Conservation (phyloP, 2,888 invertebrate genomes). For the Hirtodrosophila cameraria region DNA sequence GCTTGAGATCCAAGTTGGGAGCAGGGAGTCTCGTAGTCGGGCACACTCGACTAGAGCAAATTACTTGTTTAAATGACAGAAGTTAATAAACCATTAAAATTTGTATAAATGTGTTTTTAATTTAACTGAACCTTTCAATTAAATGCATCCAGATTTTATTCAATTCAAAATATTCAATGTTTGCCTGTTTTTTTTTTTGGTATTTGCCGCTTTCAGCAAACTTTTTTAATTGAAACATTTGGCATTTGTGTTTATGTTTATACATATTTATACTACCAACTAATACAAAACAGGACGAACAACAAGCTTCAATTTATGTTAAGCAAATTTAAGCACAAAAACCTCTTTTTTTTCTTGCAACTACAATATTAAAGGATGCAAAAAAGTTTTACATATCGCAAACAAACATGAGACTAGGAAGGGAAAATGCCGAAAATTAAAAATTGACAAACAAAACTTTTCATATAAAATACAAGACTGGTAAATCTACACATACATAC, state of each 20-base stretch:
- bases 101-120: too few species aligned
- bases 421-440: slow-evolving; percentile 31
- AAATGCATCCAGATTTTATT: too few species aligned
- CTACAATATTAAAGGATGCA: slow-evolving; percentile 8
- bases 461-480: slow-evolving; percentile 40
- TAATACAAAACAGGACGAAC: background rate
- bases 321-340: slow-evolving; percentile 19
- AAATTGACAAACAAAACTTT: slow-evolving; percentile 61
- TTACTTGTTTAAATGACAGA: too few species aligned
- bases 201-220: background rate
- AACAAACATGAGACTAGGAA: slow-evolving; percentile 2
- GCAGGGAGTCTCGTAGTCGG: too few species aligned
- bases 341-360: background rate
- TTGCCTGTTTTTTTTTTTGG: too few species aligned
- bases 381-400: slow-evolving; percentile 11
- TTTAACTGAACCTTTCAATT: too few species aligned
- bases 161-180: too few species aligned
- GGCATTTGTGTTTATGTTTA: background rate
- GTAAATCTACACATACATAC: background rate
- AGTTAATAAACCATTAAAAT: too few species aligned
- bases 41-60: too few species aligned
- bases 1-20: too few species aligned
- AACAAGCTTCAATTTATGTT: slow-evolving; percentile 15
- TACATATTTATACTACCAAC: background rate
- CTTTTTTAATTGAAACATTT: slow-evolving; percentile 24